Conservation (phyloP, 2,888 invertebrate genomes). For the Apeira syringaria region DNA sequence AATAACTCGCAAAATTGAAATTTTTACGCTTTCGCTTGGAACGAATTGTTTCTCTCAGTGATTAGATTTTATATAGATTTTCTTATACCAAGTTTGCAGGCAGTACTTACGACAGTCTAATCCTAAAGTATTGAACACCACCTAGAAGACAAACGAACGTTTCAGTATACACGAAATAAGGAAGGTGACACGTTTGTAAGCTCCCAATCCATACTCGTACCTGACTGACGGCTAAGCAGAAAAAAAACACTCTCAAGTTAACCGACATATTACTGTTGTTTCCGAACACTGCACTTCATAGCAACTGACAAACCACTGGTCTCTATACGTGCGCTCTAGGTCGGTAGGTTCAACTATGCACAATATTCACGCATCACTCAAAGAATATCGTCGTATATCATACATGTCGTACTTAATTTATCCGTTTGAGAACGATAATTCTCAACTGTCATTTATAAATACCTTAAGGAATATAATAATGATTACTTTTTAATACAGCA, state of each 20-base stretch:
- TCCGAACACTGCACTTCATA: conserved; percentile 41
- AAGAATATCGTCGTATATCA: conserved; percentile 54
- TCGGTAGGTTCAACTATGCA: conserved; percentile 38
- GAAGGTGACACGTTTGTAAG: neutral
- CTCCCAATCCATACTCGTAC: conserved; percentile 36
- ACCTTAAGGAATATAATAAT: conserved; percentile 1
- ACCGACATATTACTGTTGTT: conserved; percentile 35
- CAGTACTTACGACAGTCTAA: conserved; percentile 53
- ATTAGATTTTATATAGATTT: neutral
- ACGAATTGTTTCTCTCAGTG: neutral
- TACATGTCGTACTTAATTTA: conserved; percentile 42
- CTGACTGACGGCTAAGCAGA: conserved; percentile 42
- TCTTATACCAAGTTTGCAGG: neutral
- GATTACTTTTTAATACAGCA: neutral
- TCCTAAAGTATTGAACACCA: conserved; percentile 37
- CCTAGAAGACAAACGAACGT: conserved; percentile 47
- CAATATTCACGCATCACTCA: conserved; percentile 55
- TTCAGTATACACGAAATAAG: conserved; percentile 8
- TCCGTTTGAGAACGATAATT: conserved; percentile 8
- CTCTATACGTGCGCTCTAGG: conserved; percentile 24
- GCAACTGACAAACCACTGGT: conserved; percentile 46
- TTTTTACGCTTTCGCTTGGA: neutral
- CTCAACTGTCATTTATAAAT: conserved; percentile 6
- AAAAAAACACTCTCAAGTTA: conserved; percentile 16
- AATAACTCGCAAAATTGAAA: too few relatives aligned